Evolutionary conservation across 2,113 vertebrate genomes (phyloP).

Genomic region (Sinocyclocheilus anshuiensis): DNA sequence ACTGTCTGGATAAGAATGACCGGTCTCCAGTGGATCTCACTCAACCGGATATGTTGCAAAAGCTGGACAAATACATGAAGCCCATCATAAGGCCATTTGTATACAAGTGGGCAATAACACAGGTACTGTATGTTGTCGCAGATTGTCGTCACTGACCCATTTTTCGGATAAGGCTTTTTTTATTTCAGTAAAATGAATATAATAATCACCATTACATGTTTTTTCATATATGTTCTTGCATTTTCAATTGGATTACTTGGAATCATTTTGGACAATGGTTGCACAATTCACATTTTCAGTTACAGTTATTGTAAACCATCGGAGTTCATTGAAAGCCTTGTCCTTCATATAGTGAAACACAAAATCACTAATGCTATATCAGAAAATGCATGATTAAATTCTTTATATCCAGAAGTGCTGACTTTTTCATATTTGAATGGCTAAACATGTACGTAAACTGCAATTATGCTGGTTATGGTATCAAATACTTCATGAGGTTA

Average conservation of each 20-base stretch:
- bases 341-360: neutral
- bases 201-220: no score
- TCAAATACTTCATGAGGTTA: neutral
- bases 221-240: neutral
- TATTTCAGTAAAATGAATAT: no score
- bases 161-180: no score
- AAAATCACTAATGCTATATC: neutral
- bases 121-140: slow-evolving; percentile 64
- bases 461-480: neutral
- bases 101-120: slow-evolving; percentile 79
- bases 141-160: no score
- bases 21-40: slow-evolving; percentile 76
- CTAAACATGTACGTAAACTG: neutral
- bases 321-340: neutral
- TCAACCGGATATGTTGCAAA: slow-evolving; percentile 78
- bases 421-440: neutral
- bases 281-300: neutral
- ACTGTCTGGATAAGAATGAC: slow-evolving; percentile 79
- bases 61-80: slow-evolving; percentile 79
- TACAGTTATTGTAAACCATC: neutral
- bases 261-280: neutral
- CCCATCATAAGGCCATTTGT: slow-evolving; percentile 78
- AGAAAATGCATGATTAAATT: neutral
- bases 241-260: neutral
- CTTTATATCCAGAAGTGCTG: neutral